Evolutionary conservation across 2,113 vertebrate genomes (phyloP).

Genomic region (Vimba vimba): DNA sequence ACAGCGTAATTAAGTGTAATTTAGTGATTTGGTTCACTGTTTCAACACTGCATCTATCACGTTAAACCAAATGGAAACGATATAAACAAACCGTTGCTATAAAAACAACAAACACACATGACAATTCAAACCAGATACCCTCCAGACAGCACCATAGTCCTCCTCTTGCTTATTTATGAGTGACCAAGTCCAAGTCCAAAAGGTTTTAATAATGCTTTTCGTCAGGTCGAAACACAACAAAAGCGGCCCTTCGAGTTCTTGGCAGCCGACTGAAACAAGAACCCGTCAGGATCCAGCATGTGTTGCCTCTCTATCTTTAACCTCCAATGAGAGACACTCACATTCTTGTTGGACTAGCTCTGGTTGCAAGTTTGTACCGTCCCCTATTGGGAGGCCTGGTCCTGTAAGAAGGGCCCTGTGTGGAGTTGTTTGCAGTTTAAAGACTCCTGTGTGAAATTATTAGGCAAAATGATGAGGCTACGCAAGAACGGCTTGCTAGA

Average conservation of each 20-base stretch:
- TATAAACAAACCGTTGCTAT: background rate
- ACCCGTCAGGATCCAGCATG: constrained; percentile 77
- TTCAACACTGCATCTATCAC: background rate
- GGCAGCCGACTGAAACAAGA: constrained; percentile 79
- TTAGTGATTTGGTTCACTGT: constrained; percentile 3
- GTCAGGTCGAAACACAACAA: constrained; percentile 62
- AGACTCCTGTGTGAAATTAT: constrained; percentile 41
- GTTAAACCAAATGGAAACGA: background rate
- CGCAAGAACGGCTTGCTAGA: constrained; percentile 13
- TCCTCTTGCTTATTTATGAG: constrained; percentile 55
- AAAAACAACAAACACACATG: background rate
- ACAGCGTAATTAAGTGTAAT: background rate
- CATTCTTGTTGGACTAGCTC: constrained; percentile 91
- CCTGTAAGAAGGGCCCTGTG: constrained; percentile 1
- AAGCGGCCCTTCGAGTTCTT: constrained; percentile 61
- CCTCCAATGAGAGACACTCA: constrained; percentile 89
- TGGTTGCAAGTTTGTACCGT: constrained; percentile 76
- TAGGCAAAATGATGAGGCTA: constrained; percentile 32
- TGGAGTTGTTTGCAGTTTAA: constrained; percentile 43
- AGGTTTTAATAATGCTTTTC: constrained; percentile 46
- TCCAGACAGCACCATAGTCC: constrained; percentile 76
- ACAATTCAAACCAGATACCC: constrained; percentile 78
- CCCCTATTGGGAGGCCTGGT: constrained; percentile 63
- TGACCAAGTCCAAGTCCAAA: constrained; percentile 35
- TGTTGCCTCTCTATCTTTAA: constrained; percentile 96